Evolutionary conservation across 2,113 vertebrate species (phyloP), one percentile per base, ranked within the genome.

Genomic region (Ailuropoda melanoleuca): DNA sequence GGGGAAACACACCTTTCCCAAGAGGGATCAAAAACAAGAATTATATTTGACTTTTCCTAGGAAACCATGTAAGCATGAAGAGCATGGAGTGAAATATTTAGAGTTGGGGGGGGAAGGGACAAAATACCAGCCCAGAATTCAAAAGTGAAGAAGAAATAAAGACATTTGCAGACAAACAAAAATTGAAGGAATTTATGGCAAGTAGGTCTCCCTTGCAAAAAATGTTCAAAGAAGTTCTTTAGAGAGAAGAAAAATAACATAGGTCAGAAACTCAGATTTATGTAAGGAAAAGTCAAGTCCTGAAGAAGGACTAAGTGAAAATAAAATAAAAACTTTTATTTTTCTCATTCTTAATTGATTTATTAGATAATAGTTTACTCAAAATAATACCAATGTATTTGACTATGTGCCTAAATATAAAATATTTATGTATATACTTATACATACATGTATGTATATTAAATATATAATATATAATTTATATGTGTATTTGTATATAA

Each of bases 31-130:
- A 68, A 68, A 68, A 9, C 17, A 68, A 68, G 34, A 68, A 68
- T 68, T 68, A 21, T 21, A 68, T 68, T 29, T 68, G 66, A 68
- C 66, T 68, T 68, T 68, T 68, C 34, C 18, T 19, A 37, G 34
- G 34, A 37, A 68, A 68, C 34, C 18, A 68, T 68, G 18, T 19
- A 68, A 37, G 18, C 18, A 68, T 34, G 34, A 68, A 68, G 8
- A 68, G 18, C 66, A 68, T 68, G 17, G 64, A 68, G 64, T n/a
- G 64, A 37, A 68, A 68, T 68, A 68, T 37, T 37, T 31, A 62
- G n/a, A 68, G 18, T 68, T 68, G n/a, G 18, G 66, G 9, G 34
- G 8, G 3, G 12, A n/a, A n/a, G n/a, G 24, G 8, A 68, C 0
- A 4, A n/a, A n/a, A 13, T 7, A 68, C 18, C 17, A 37, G 19